Percentiles rank a stretch among this genome's conserved stretches.
Evolutionary conservation across 2,113 vertebrate genomes (phyloP).

Genomic region (Saimiri boliviensis): DNA sequence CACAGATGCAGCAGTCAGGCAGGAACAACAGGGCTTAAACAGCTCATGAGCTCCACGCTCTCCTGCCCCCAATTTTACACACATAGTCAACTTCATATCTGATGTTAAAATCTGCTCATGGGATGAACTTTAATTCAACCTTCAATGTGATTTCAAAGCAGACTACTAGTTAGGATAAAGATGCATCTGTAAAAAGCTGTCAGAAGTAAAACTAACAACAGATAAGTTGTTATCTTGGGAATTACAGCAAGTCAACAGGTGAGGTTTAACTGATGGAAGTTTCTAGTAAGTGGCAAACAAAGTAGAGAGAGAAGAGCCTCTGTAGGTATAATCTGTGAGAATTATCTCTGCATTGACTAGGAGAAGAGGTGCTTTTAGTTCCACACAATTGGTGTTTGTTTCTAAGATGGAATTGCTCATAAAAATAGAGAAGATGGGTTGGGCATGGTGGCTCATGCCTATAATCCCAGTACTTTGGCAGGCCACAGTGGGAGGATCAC

Average conservation of each 20-base stretch:
- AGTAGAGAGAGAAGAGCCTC: background rate
- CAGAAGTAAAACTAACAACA: background rate
- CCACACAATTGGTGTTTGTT: background rate
- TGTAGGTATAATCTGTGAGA: background rate
- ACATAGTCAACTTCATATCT: background rate
- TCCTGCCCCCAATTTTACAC: background rate
- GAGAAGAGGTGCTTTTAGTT: background rate
- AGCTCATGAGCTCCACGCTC: accelerated
- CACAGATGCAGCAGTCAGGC: too few relatives aligned
- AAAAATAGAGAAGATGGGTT: background rate
- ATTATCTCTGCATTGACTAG: background rate
- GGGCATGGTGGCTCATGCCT: too few relatives aligned
- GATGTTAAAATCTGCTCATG: too few relatives aligned
- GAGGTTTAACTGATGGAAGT: background rate
- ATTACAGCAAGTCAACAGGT: background rate
- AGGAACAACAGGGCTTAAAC: background rate
- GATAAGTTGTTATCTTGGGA: background rate
- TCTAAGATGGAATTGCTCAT: background rate
- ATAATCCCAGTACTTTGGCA: too few relatives aligned
- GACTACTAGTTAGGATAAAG: background rate
- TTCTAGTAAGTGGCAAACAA: background rate
- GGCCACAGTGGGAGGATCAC: too few relatives aligned
- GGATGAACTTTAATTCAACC: background rate
- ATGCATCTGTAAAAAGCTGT: background rate
- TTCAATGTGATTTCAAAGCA: background rate